These are phyloP conservation scores for Sebastes flavidus DNA, from an alignment of 2,797 vertebrate genomes.

Conservation along the genomic window DNA sequence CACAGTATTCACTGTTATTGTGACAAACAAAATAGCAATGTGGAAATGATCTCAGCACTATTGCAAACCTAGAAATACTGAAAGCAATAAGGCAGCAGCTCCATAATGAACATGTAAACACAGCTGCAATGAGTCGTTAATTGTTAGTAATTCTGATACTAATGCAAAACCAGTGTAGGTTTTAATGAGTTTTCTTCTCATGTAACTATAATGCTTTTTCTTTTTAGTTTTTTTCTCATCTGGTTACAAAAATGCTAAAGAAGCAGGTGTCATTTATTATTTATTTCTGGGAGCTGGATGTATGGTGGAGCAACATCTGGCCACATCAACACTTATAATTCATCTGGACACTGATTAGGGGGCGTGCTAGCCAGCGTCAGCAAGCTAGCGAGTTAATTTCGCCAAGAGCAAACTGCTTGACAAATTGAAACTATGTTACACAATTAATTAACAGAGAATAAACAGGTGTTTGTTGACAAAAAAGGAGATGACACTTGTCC, in stretches of 20 bases:
- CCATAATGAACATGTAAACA: background rate
- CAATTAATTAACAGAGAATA: constrained; percentile 75
- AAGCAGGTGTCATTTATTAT: constrained; percentile 30
- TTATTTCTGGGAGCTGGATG: constrained; percentile 22
- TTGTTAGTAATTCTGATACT: background rate
- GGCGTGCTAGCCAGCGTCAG: constrained; percentile 56
- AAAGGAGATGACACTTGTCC: constrained; percentile 42
- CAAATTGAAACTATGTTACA: constrained; percentile 77
- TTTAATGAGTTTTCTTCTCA: background rate
- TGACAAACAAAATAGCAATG: constrained; percentile 7
- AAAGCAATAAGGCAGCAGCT: background rate
- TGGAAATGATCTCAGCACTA: background rate
- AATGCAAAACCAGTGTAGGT: background rate
- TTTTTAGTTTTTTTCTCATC: background rate
- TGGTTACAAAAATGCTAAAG: background rate
- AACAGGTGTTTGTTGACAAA: constrained; percentile 76
- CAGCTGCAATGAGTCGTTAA: background rate
- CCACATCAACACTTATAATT: constrained; percentile 60
- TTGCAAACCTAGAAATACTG: background rate
- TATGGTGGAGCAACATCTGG: constrained; percentile 64
- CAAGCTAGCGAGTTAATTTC: constrained; percentile 62
- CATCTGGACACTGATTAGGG: constrained; percentile 72
- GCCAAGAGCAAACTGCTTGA: constrained; percentile 59
- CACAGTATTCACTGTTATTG: constrained; percentile 52
- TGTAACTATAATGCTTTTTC: background rate